Evolutionary conservation across 1,140 invertebrate species (phyloP), one percentile per base, ranked within the genome.

Genomic region (Aphelenchoides besseyi): DNA sequence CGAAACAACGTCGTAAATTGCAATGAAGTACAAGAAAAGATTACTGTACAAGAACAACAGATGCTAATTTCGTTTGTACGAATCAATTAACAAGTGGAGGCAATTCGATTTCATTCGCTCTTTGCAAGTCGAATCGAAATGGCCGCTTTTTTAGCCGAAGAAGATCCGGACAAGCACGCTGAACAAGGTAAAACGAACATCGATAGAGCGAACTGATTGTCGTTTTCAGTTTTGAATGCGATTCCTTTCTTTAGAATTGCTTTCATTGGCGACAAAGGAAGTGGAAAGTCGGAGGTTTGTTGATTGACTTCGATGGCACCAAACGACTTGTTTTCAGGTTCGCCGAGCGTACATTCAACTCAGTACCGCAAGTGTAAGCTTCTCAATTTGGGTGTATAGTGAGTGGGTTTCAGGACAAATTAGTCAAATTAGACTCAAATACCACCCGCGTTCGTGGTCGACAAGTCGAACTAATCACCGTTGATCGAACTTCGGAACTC

Each of bases 281-380:
- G 30, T 32, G 68, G 68, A 35, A 69, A 69, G n/a, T 68, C 68
- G 12, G 68, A 69, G 48, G 68, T n/a, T n/a, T n/a, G n/a, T n/a
- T n/a, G n/a, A n/a, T n/a, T n/a, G n/a, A n/a, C n/a, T n/a, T n/a
- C n/a, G n/a, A n/a, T n/a, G n/a, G n/a, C n/a, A n/a, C n/a, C n/a
- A n/a, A n/a, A n/a, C n/a, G n/a, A n/a, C n/a, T n/a, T n/a, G n/a
- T n/a, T n/a, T n/a, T n/a, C n/a, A n/a, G n/a, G n/a, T 69, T 35
- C 68, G 68, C 18, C 68, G 68, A 9, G 68, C 68, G n/a, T 69
- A 29, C 29, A n/a, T 69, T 37, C 68, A 69, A 32, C 32, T 68
- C 18, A 36, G 28, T 16, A 5, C 68, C n/a, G 29, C 28, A 18
- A 69, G 9, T n/a, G 35, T 16, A 2, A 67, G 52, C 26, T n/a